Evolutionary conservation across 2,888 invertebrate genomes (phyloP), one percentile per base, ranked within the genome.

Genomic region (Agrotis exclamationis): DNA sequence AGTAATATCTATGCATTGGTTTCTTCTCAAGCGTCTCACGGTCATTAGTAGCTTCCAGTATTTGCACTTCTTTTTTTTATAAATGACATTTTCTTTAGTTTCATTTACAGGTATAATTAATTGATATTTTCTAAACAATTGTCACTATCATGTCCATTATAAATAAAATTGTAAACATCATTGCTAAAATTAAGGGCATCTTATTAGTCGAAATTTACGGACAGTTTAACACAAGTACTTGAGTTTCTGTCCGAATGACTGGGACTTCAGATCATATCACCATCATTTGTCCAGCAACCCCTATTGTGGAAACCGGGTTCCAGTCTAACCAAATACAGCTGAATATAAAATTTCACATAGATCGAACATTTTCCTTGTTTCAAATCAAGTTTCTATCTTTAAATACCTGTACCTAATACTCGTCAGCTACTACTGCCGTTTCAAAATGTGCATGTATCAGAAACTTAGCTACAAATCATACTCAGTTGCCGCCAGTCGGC

Each of bases 391-490:
- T 28, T 48, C 48, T 39, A 28, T 28, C 3, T 3, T 24, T 18
- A 13, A 28, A 39, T 39, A 39, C 39, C 11, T 39, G 11, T 39
- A 39, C 39, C 33, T 33, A 33, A 39, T 39, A 39, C 39, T 39
- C 11, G 4, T n/a, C n/a, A 39, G n/a, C 16, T 11, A 18, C 0
- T 28, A 28, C 44, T 20, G 2, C 5, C 20, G 47, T 44, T 44
- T 2, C 1, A 18, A 13, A 16, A 14, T 1, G 39, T 16, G 33
- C 16, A 20, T 9, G 16, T 50, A n/a, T 58, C 44, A 20, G 50
- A 24, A 80, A 62, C 22, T 58, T 18, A 2, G 22, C 45, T 47
- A 39, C 58, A 57, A 74, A 80, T 79, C 22, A 67, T 5, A 53
- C 18, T 51, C 3, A 57, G n/a, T 53, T 67, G 20, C 50, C n/a